These are phyloP conservation scores for Bufo bufo DNA, from an alignment of 2,113 vertebrate species.

Conservation along the genomic window DNA sequence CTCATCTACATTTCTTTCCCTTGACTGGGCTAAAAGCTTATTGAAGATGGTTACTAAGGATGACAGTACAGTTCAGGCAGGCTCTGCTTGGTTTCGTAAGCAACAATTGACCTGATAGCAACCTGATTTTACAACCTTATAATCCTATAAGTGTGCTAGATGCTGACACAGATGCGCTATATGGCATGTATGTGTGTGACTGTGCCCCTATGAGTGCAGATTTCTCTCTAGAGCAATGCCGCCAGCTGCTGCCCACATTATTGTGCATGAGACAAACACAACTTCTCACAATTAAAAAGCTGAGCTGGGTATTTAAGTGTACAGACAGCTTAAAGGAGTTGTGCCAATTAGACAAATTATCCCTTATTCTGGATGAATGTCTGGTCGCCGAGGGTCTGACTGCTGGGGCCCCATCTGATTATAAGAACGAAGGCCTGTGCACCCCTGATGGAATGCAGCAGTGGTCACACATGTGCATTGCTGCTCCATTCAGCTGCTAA, in stretches of 20 bases:
- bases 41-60: conserved; percentile 17
- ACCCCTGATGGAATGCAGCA: too few species aligned
- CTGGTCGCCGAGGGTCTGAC: too few species aligned
- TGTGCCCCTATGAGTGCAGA: not conserved
- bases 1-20: conserved; percentile 2
- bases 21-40: conserved; percentile 8
- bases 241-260: not conserved
- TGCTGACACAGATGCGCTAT: not conserved
- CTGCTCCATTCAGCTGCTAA: too few species aligned
- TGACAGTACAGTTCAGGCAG: not conserved
- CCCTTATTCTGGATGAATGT: too few species aligned
- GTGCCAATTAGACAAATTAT: too few species aligned
- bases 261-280: too few species aligned
- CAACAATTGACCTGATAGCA: not conserved
- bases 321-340: too few species aligned
- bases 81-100: not conserved
- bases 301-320: too few species aligned
- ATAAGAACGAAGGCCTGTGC: too few species aligned
- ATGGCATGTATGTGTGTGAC: not conserved
- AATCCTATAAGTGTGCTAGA: not conserved
- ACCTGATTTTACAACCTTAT: not conserved
- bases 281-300: too few species aligned
- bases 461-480: too few species aligned
- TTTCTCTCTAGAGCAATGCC: not conserved
- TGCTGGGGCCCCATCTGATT: too few species aligned